A percentile compares a stretch with the other conserved stretches of the same genome.
phyloP scores from a whole-genome alignment of 2,888 invertebrate genomes.

The Teleogryllus oceanicus region DNA sequence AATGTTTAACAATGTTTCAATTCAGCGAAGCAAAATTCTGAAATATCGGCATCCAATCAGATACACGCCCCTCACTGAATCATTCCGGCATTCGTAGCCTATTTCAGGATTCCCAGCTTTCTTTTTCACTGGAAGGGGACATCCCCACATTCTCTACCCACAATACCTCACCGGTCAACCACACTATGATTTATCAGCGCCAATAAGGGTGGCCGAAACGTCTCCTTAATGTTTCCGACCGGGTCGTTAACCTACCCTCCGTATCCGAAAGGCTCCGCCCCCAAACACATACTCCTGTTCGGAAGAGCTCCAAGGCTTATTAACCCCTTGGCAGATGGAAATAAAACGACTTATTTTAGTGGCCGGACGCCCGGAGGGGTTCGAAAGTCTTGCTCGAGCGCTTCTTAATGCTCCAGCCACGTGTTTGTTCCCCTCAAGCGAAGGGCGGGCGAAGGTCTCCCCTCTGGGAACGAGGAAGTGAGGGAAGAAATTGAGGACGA shows the following conservation, averaged over 20 bases:
- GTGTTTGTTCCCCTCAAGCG: background rate
- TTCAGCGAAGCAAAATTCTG: too few relatives aligned
- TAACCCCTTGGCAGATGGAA: constrained; percentile 3
- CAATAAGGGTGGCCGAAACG: background rate
- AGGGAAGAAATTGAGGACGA: background rate
- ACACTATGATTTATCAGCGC: background rate
- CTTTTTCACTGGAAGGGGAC: too few relatives aligned
- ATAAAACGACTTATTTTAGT: background rate
- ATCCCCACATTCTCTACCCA: too few relatives aligned
- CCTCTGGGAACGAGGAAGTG: background rate
- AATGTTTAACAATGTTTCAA: too few relatives aligned
- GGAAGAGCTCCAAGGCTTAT: background rate
- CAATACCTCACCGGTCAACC: background rate
- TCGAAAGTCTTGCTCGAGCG: background rate
- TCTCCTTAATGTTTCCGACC: background rate
- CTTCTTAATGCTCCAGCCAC: background rate
- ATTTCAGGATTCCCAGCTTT: too few relatives aligned
- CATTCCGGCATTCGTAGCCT: too few relatives aligned
- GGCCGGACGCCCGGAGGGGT: background rate
- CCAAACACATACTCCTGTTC: background rate
- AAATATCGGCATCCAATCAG: too few relatives aligned
- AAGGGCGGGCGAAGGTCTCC: background rate
- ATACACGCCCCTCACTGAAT: too few relatives aligned
- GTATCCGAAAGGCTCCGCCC: background rate
- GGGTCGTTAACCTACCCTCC: background rate